These are phyloP conservation scores for Drosophila biarmipes DNA, from an alignment of 1,140 invertebrate genomes.

Conservation along the genomic window DNA sequence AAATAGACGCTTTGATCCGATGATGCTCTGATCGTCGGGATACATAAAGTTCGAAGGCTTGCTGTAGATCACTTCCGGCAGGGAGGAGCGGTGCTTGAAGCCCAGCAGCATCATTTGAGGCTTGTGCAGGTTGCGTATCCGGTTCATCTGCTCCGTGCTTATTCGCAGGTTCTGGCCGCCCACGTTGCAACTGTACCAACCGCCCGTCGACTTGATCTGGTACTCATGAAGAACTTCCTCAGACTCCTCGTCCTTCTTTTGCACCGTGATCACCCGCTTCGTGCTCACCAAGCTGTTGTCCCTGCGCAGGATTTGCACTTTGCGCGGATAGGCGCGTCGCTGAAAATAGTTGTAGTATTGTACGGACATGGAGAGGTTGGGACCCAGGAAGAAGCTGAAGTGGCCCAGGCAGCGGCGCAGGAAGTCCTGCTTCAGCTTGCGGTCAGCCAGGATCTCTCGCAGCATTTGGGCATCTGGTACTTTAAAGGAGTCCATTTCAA, in stretches of 20 bases:
- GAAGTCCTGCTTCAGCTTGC: conserved; percentile 74
- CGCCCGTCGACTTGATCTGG: conserved; percentile 62
- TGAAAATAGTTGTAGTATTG: conserved; percentile 79
- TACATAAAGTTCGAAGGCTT: conserved; percentile 80
- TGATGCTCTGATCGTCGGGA: conserved; percentile 73
- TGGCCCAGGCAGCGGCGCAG: conserved; percentile 72
- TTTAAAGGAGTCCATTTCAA: conserved; percentile 69
- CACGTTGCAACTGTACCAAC: conserved; percentile 65
- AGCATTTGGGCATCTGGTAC: conserved; percentile 61
- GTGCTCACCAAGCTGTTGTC: conserved; percentile 71
- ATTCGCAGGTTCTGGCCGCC: conserved; percentile 51
- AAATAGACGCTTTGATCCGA: conserved; percentile 78
- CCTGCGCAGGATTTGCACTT: conserved; percentile 62
- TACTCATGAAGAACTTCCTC: conserved; percentile 56
- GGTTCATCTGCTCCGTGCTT: conserved; percentile 57
- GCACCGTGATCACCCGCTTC: conserved; percentile 65
- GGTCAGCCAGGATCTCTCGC: conserved; percentile 73
- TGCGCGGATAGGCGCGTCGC: conserved; percentile 57
- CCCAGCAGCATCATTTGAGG: conserved; percentile 78
- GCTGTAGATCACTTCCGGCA: conserved; percentile 57
- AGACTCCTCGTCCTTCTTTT: conserved; percentile 46
- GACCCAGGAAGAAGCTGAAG: conserved; percentile 68
- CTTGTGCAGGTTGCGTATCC: conserved; percentile 59
- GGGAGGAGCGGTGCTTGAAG: conserved; percentile 68
- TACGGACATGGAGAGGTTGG: conserved; percentile 62